phyloP scores from a whole-genome alignment of 2,888 invertebrate species.

The Antitype chi region DNA sequence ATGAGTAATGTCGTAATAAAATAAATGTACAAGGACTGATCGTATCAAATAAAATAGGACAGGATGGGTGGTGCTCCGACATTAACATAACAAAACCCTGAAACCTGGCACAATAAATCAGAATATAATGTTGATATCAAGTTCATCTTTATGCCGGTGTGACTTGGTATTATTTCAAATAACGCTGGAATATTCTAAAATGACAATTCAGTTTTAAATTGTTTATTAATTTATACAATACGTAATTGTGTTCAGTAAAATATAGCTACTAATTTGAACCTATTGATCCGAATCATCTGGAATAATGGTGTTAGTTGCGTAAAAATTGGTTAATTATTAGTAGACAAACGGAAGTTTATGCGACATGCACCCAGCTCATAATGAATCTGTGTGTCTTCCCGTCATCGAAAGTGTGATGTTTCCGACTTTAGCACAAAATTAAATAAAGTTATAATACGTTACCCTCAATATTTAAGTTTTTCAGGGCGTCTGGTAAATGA shows the following conservation, averaged over 20 bases:
- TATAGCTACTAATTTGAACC: slow-evolving; percentile 1
- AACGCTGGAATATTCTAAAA: slow-evolving; percentile 18
- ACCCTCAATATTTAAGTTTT: slow-evolving; percentile 81
- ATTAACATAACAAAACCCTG: slow-evolving; percentile 56
- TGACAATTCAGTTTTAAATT: slow-evolving; percentile 26
- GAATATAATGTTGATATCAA: slow-evolving; percentile 39
- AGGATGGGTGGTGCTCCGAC: slow-evolving; percentile 27
- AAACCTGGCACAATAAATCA: slow-evolving; percentile 27
- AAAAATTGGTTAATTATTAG: slow-evolving; percentile 58
- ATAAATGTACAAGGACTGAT: slow-evolving; percentile 16
- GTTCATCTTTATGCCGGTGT: slow-evolving; percentile 36
- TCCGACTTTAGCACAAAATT: slow-evolving; percentile 65
- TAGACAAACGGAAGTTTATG: slow-evolving; percentile 61
- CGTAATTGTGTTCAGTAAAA: slow-evolving; percentile 7
- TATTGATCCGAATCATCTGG: slow-evolving; percentile 10
- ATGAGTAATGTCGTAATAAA: slow-evolving; percentile 36
- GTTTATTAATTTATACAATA: background rate
- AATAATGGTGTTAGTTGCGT: slow-evolving; percentile 51
- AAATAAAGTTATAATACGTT: slow-evolving; percentile 80
- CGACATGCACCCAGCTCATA: slow-evolving; percentile 83
- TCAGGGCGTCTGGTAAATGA: slow-evolving; percentile 80
- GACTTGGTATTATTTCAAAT: slow-evolving; percentile 44
- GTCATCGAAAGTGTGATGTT: slow-evolving; percentile 61
- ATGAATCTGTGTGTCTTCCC: slow-evolving; percentile 89
- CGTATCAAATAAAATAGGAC: slow-evolving; percentile 35